Conservation (phyloP, 2,113 vertebrate genomes). For the Vireo altiloquus region DNA sequence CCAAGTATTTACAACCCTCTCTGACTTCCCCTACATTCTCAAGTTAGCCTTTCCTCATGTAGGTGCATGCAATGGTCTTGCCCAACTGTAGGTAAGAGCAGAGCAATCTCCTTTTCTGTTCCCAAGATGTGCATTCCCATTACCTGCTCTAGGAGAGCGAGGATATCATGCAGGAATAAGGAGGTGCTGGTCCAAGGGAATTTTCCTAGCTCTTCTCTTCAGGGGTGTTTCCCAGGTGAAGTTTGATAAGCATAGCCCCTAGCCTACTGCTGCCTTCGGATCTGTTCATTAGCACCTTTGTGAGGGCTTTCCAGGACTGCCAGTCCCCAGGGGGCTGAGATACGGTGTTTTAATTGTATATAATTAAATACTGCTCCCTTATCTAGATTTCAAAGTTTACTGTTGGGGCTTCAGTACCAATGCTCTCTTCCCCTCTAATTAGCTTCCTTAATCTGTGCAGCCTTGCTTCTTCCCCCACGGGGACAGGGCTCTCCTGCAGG, state of each 20-base stretch:
- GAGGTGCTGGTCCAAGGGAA: background rate
- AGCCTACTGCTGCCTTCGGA: background rate
- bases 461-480: background rate
- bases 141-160: background rate
- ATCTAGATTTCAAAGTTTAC: slow-evolving; percentile 53
- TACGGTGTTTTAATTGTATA: slow-evolving; percentile 40
- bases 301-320: background rate
- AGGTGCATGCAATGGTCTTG: background rate
- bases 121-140: background rate
- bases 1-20: background rate
- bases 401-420: slow-evolving; percentile 18
- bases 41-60: background rate
- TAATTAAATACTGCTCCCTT: slow-evolving; percentile 62
- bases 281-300: slow-evolving; percentile 1
- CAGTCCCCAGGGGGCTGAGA: slow-evolving; percentile 1
- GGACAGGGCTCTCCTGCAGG: slow-evolving; percentile 16
- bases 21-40: background rate
- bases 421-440: slow-evolving; percentile 45
- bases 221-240: background rate
- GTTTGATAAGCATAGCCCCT: background rate
- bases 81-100: background rate
- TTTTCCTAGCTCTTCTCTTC: background rate
- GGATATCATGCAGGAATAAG: background rate
- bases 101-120: background rate
- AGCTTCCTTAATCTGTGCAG: slow-evolving; percentile 53